A percentile compares a stretch with the other conserved stretches of the same genome.
phyloP scores from a whole-genome alignment of 2,113 vertebrate species.

The Nothoprocta pentlandii region DNA sequence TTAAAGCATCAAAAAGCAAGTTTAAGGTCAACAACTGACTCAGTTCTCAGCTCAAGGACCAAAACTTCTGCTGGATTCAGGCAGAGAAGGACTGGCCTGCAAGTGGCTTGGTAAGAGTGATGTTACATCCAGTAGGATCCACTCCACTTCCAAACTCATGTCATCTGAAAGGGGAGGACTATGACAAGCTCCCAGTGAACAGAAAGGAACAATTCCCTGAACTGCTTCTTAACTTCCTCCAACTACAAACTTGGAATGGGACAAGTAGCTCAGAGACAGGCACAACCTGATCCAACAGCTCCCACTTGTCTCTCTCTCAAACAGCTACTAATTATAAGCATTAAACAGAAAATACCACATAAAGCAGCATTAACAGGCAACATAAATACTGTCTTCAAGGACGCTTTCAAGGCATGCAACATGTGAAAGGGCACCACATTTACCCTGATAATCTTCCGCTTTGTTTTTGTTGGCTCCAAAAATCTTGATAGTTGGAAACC shows the following conservation, averaged over 20 bases:
- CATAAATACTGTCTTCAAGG: background rate
- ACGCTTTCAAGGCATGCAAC: background rate
- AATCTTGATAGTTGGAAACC: slow-evolving; percentile 97
- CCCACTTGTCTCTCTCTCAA: background rate
- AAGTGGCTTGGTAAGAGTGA: background rate
- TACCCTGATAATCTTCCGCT: slow-evolving; percentile 96
- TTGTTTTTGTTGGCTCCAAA: slow-evolving; percentile 96
- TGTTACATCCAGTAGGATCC: background rate
- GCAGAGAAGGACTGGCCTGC: background rate
- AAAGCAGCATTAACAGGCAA: background rate
- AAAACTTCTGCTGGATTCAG: background rate
- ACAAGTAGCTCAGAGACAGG: background rate
- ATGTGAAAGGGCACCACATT: background rate
- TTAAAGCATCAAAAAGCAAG: background rate
- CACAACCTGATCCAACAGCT: background rate
- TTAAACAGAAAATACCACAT: background rate
- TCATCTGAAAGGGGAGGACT: background rate
- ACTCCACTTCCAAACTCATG: background rate
- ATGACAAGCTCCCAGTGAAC: background rate
- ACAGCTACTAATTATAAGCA: background rate
- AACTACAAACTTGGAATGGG: background rate
- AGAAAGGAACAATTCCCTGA: background rate
- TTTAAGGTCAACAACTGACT: background rate
- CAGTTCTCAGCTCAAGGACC: background rate
- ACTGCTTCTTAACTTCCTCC: background rate